Percentiles rank a stretch among this genome's conserved stretches.
These are phyloP conservation scores for Hyperoplus immaculatus DNA, from an alignment of 2,797 vertebrate genomes.

Conservation along the genomic window DNA sequence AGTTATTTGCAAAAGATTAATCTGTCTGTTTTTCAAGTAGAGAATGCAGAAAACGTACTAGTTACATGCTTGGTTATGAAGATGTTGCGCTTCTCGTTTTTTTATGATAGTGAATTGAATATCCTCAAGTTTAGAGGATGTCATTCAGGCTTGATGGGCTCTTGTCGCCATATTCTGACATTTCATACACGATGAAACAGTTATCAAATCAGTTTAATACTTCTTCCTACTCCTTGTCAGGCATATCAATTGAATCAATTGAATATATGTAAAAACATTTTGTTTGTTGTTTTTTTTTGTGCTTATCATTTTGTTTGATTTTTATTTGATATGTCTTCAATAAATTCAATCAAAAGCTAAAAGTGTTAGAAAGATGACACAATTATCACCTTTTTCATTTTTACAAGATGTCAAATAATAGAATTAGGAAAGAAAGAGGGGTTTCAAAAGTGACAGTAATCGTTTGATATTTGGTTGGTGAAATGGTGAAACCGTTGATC, in stretches of 20 bases:
- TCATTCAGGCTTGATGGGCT: neutral
- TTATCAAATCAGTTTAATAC: too few relatives aligned
- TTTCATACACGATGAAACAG: neutral
- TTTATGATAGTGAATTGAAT: neutral
- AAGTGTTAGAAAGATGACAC: neutral
- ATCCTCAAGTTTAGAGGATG: neutral
- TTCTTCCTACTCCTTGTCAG: too few relatives aligned
- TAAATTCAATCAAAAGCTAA: neutral
- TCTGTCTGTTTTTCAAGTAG: neutral
- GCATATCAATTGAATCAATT: too few relatives aligned
- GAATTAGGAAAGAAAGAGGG: too few relatives aligned
- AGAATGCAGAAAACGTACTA: neutral
- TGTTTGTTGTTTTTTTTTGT: too few relatives aligned
- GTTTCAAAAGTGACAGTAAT: neutral
- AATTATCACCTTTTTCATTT: too few relatives aligned
- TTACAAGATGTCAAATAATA: too few relatives aligned
- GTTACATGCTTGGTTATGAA: neutral
- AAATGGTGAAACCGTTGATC: slow-evolving; percentile 1
- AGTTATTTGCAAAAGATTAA: neutral
- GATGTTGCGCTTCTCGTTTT: neutral
- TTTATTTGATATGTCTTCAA: too few relatives aligned
- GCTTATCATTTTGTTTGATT: too few relatives aligned
- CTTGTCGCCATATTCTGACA: neutral
- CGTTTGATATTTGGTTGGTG: neutral
- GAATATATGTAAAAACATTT: too few relatives aligned